Evolutionary conservation across 2,888 invertebrate species (phyloP), one percentile per base, ranked within the genome.

Genomic region (Ornithoptera priamus): DNA sequence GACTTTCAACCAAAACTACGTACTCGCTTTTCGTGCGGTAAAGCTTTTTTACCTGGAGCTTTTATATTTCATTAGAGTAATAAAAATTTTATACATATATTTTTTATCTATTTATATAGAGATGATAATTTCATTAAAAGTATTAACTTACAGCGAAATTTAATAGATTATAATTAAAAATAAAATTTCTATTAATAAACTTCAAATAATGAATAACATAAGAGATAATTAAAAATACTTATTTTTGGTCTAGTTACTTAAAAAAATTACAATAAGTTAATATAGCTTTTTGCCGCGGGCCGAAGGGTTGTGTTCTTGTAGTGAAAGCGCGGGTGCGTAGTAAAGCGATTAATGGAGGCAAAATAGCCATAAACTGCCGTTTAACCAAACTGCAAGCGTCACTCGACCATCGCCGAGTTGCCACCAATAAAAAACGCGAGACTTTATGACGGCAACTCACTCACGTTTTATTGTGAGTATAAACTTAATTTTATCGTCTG

Each of bases 401-500:
- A 92, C 89, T 84, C 87, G 87, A 82, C 88, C 89, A 88, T 87
- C 87, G 83, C 82, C 84, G 86, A 86, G 85, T 88, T 88, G 85
- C 84, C 87, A 89, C 89, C 88, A 90, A 92, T 92, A 92, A 92
- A 92, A 92, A 92, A 92, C 89, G 90, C 89, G 91, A 90, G 91
- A 91, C 90, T 92, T 92, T 92, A 92, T 92, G 92, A 92, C 90
- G 90, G 91, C 91, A 90, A 90, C 92, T 92, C 90, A 90, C 88
- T 91, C 92, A 90, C 92, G 90, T 92, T 92, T 92, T 92, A 92
- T 92, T 92, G 92, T 92, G 90, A 91, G 89, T 92, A 92, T 92
- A 92, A 92, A 92, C 90, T 91, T 91, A 92, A 92, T 92, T 92
- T 92, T 92, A 92, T 91, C 88, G 92, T 91, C 92, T 91, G 92